These are phyloP conservation scores for Vanessa cardui DNA, from an alignment of 2,888 invertebrate genomes.

Conservation along the genomic window DNA sequence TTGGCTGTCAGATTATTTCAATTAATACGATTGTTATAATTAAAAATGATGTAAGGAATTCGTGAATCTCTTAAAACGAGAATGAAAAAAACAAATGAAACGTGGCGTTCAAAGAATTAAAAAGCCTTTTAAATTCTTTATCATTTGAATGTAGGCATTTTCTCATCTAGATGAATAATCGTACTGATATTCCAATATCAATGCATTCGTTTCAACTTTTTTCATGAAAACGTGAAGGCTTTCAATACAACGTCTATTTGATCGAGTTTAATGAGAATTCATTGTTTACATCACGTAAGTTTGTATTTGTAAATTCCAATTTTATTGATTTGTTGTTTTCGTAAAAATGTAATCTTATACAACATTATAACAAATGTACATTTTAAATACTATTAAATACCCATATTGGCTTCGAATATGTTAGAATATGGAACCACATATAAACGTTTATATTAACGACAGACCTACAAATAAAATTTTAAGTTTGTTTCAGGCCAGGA, in stretches of 20 bases:
- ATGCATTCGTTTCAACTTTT: constrained; percentile 1
- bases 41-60: no score
- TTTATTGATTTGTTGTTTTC: background rate
- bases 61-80: background rate
- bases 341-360: no score
- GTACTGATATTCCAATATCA: constrained; percentile 5
- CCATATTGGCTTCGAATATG: no score
- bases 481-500: no score
- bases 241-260: constrained; percentile 1
- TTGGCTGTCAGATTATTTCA: no score
- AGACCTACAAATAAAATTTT: no score
- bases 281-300: background rate
- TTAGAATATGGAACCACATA: no score
- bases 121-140: background rate
- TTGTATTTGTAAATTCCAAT: background rate
- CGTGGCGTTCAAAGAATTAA: background rate
- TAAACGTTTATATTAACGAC: no score
- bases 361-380: no score
- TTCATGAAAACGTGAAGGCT: constrained; percentile 3
- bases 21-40: no score
- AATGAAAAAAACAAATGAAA: background rate
- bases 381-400: no score
- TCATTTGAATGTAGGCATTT: constrained; percentile 4
- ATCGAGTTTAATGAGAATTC: constrained; percentile 5
- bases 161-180: constrained; percentile 2